phyloP scores from a whole-genome alignment of 2,888 invertebrate genomes.

The Tuberolachnus salignus region DNA sequence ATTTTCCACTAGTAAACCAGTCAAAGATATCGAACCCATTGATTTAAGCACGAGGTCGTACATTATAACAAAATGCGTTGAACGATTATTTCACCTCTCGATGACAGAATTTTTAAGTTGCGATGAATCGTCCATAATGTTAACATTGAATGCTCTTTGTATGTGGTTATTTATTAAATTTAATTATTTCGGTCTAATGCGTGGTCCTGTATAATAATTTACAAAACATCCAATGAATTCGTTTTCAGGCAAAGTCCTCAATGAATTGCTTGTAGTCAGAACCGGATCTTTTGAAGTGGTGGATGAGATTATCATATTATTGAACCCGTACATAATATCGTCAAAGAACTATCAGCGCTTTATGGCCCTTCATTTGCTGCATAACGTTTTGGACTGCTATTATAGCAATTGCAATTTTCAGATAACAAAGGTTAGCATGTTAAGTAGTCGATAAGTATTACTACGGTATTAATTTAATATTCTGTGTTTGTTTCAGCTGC shows the following conservation, averaged over 20 bases:
- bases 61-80: slow-evolving; percentile 46
- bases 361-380: slow-evolving; percentile 66
- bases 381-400: slow-evolving; percentile 66
- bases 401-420: slow-evolving; percentile 68
- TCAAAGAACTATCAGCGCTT: slow-evolving; percentile 74
- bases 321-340: slow-evolving; percentile 73
- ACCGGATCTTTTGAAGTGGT: slow-evolving; percentile 70
- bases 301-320: slow-evolving; percentile 72
- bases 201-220: neutral
- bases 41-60: slow-evolving; percentile 43
- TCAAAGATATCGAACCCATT: slow-evolving; percentile 41
- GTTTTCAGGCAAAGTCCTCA: slow-evolving; percentile 35
- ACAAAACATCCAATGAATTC: neutral
- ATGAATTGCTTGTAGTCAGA: slow-evolving; percentile 39
- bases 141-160: slow-evolving; percentile 41
- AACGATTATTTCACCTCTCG: slow-evolving; percentile 18
- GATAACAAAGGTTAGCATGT: slow-evolving; percentile 62
- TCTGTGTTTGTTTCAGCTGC: slow-evolving; percentile 22
- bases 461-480: neutral
- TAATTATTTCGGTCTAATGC: neutral
- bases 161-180: neutral
- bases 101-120: neutral
- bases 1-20: slow-evolving; percentile 27
- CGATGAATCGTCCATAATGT: neutral
- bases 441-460: neutral